phyloP scores from a whole-genome alignment of 2,888 invertebrate genomes.

The Mesoligia furuncula region DNA sequence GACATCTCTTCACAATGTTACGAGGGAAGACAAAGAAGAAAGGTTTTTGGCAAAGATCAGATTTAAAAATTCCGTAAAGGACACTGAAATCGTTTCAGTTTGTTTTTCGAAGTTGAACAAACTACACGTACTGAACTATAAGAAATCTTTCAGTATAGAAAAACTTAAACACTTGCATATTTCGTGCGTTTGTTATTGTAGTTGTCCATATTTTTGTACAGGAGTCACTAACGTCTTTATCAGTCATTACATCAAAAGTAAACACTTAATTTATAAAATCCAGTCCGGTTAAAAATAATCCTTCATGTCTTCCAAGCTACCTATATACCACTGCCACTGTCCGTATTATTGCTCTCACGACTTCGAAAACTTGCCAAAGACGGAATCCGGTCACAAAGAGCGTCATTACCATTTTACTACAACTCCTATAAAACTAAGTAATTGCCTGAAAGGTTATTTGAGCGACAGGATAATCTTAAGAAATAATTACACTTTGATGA shows the following conservation, averaged over 20 bases:
- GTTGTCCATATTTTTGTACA: not conserved
- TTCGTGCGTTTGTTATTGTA: not conserved
- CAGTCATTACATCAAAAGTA: not conserved
- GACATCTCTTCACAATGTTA: not conserved
- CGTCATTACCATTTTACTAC: not conserved
- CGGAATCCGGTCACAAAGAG: conserved; percentile 16
- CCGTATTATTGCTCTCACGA: not conserved
- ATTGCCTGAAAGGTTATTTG: not conserved
- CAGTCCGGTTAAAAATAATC: too few relatives aligned
- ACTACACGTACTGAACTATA: not conserved
- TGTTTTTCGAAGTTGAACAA: too few relatives aligned
- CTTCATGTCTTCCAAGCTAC: not conserved
- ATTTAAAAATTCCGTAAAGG: not conserved
- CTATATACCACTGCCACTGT: not conserved
- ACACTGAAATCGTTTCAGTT: too few relatives aligned
- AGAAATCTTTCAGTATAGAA: not conserved
- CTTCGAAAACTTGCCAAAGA: not conserved
- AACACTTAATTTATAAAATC: not conserved
- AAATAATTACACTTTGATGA: too few relatives aligned
- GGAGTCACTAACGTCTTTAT: not conserved
- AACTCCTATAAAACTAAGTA: too few relatives aligned
- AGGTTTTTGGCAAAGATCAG: not conserved
- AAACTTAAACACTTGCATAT: not conserved
- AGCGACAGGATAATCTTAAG: not conserved
- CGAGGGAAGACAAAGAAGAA: not conserved